Base-by-base conservation (phyloP, 1,140 invertebrate species). In the Bombus vancouverensis region DNA sequence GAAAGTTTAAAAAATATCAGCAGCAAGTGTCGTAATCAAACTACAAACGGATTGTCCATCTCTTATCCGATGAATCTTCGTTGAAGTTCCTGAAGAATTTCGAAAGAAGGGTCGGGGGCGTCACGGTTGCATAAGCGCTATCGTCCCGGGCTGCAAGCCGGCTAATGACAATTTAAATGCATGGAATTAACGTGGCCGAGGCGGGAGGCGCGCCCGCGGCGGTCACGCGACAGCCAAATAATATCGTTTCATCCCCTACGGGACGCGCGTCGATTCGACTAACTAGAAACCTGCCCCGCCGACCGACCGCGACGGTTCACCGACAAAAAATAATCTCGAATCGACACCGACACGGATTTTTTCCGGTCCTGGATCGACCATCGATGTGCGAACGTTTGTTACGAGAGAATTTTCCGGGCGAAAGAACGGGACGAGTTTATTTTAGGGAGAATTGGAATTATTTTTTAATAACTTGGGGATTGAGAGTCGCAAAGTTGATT, bases 141-240 rank as follows among this genome's bases (percentile, higher is more conserved):
- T 37, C 81, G 87, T 66, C 80, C 87, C 76, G 47, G 83, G 77
- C 57, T 77, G 88, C 88, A 79, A 62, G 84, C 39, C 66, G 70
- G 72, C 75, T 92, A 92, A 92, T 92, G 91, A 92, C 91, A 89
- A 92, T 92, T 92, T 92, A 92, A 92, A 92, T 92, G 91, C 91
- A 92, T 92, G 88, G 88, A 91, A 91, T 90, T 90, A 91, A 89
- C 73, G 90, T 91, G 85, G 65, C 72, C 65, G 76, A 68, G 72
- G 73, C 78, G 88, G 71, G 75, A 85, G 73, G 80, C 74, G 87
- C 75, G 78, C 77, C 62, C 71, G 44, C 57, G 65, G 65, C 28
- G 59, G 42, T 18, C 57, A 57, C 75, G 53, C 53, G 74, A 86
- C n/a, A 34, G 72, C 70, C 79, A 78, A 88, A 91, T 91, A 90